Conservation (phyloP, 1,140 invertebrate species). For the Campodea augens region DNA sequence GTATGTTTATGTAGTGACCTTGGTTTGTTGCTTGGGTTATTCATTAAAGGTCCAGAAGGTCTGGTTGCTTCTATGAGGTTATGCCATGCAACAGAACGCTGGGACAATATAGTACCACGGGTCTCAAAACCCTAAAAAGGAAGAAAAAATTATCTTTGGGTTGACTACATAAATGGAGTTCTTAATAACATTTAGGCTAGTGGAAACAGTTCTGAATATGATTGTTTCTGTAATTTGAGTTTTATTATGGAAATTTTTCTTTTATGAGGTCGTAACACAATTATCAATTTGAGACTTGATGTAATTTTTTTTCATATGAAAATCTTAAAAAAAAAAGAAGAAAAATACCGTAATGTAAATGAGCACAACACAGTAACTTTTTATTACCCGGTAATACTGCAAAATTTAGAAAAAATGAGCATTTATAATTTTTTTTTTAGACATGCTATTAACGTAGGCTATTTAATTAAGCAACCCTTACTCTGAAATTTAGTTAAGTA, state of each 20-base stretch:
- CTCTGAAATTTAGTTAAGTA: too few relatives aligned
- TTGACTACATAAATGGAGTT: constrained; percentile 11
- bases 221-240: constrained; percentile 3
- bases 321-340: background rate
- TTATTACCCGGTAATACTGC: too few relatives aligned
- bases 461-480: too few relatives aligned
- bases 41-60: constrained; percentile 41
- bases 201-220: background rate
- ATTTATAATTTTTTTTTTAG: too few relatives aligned
- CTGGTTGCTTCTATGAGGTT: constrained; percentile 57
- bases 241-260: background rate
- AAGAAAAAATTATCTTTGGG: constrained; percentile 6
- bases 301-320: background rate
- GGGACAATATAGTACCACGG: constrained; percentile 57
- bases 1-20: too few relatives aligned
- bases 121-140: constrained; percentile 60
- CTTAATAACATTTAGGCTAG: background rate
- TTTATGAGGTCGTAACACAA: background rate
- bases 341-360: too few relatives aligned
- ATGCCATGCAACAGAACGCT: constrained; percentile 58
- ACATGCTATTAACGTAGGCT: too few relatives aligned
- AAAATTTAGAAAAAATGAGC: too few relatives aligned
- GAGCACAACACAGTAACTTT: too few relatives aligned
- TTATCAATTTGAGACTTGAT: background rate
- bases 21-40: constrained; percentile 55